Base-by-base conservation (phyloP, 2,888 invertebrate genomes). In the Polyommatus icarus region DNA sequence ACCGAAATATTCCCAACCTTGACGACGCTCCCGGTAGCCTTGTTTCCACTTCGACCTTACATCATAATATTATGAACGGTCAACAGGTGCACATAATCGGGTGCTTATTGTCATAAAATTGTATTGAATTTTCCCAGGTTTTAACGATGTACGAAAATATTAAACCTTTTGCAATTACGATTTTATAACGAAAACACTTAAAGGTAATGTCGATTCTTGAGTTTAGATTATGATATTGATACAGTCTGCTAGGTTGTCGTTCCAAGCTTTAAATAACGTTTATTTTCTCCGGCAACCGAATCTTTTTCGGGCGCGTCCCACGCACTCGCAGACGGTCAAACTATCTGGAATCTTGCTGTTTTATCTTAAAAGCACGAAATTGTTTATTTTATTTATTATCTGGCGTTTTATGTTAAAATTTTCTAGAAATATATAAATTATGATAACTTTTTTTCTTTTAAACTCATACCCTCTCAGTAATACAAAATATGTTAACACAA, bases 21-120 rank as follows among this genome's bases (percentile, higher is more conserved):
- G 90, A 90, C 92, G 92, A 91, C 93, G 91, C 85, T 89, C 89
- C 88, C 90, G 89, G 89, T 90, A 90, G 91, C 93, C 93, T 93
- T 90, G 93, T 85, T 84, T 79, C 81, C 83, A 85, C 87, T 67
- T 6, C 67, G 29, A 67, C 67, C 67, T 67, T 29, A 67, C 29
- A 90, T 89, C 88, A 89, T 67, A 85, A 86, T 86, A 82, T 83
- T 85, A 84, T 85, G 87, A 86, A 88, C 89, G 89, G 84, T 84
- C 78, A 82, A 81, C 81, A 84, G 83, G 84, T 83, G 67, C 46
- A 71, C 10, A 29, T 50, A 54, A 67, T 76, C 76, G 61, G 40
- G 61, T 24, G 8, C 24, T 71, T 32, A 50, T 29, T 73, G 40
- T 59, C 36, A 24, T 24, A 29, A 32, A 71, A 46, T 76, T 50